Evolutionary conservation across 92 coral and sea anemone genomes (phyloP), one percentile per base, ranked within the genome.

Genomic region (Micromussa lordhowensis): DNA sequence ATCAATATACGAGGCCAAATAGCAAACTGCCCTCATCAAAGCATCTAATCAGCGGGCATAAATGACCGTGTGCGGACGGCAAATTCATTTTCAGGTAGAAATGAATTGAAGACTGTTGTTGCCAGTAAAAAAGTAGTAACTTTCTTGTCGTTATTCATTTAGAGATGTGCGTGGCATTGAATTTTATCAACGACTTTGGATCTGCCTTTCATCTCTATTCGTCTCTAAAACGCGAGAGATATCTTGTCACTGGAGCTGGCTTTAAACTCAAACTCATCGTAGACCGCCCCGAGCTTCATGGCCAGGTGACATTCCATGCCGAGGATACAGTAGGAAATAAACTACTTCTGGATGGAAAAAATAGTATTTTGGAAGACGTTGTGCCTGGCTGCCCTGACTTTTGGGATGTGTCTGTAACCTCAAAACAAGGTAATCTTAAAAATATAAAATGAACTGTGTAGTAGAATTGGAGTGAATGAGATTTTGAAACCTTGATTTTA

Each of bases 281-380:
- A 38, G 79, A 83, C 80, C 82, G 75, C 17, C 94, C 94, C 34
- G 92, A 91, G 35, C 66, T 91, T 38, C 94, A 91, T 38, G 85
- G 86, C 17, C 77, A 75, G 31, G 94, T 91, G 68, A 80, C 73
- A 31, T 88, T 91, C 63, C 7, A 24, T 68, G 94, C 89, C 15
- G 48, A 63, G 30, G 94, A 91, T 78, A 89, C 87, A 1, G 79
- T 36, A 16, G 82, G 85, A 53, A 83, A 79, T 3, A 36, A 26
- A 30, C 66, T 88, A 26, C 80, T 88, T 38, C 63, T 91, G 14
- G 72, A 85, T 75, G 94, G 94, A 32, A 51, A 30, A 30, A 53
- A 61, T 19, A 71, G 48, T 5, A 84, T 91, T 29, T 54, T 77
- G 14, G 80, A 75, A 22, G 75, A 82, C 24, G 88, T 89, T 36